Base-by-base conservation (phyloP, 2,888 invertebrate species). In the Vesta saturnalis region DNA sequence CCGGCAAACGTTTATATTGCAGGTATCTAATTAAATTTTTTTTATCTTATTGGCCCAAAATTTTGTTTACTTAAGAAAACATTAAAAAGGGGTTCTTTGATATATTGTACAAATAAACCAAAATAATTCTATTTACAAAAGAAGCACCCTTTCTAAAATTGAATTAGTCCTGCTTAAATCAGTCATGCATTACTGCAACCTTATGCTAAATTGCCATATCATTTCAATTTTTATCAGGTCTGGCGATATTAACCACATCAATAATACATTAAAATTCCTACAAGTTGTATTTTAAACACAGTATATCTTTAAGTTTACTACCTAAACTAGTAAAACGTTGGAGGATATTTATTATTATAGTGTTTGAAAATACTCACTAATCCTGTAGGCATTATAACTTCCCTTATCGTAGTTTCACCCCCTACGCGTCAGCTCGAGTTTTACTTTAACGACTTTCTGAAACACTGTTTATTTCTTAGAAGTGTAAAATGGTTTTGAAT, bases 41-140 rank as follows among this genome's bases (percentile, higher is more conserved):
- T n/a, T n/a, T n/a, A n/a, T n/a, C n/a, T n/a, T n/a, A n/a, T n/a
- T n/a, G n/a, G n/a, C n/a, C n/a, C n/a, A n/a, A n/a, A n/a, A n/a
- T n/a, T n/a, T n/a, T 39, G 39, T 39, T 39, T 39, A 8, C 39
- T 39, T n/a, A 39, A 6, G 39, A 39, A 39, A 39, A 10, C 2
- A n/a, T 39, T 39, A 39, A 39, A 39, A 39, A n/a, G n/a, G 39
- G 39, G 39, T 39, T 39, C 39, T 8, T 39, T 39, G 39, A 39
- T 39, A 39, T 39, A 39, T 39, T 3, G 39, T 39, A 39, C n/a
- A 39, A 39, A 39, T 39, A 39, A 10, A 39, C 12, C 2, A 6
- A 39, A 39, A 39, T 39, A 39, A 39, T 39, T 39, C 39, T 39
- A 39, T 39, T 39, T 39, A n/a, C n/a, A 39, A n/a, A n/a, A 39